phyloP scores from a whole-genome alignment of 2,888 invertebrate species.

The Aquatica leii region DNA sequence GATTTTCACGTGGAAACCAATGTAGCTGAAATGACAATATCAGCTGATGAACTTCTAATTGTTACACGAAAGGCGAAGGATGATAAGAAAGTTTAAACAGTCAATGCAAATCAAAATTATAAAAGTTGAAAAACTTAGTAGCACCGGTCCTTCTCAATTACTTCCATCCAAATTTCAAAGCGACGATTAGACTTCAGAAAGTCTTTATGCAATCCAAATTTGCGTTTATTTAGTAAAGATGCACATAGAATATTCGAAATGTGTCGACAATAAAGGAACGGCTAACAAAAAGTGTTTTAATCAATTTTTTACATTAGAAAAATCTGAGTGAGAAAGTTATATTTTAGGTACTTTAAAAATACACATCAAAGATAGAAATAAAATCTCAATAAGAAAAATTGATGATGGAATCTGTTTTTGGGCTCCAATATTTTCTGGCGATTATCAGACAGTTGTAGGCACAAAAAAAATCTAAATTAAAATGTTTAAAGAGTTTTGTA shows the following conservation, averaged over 20 bases:
- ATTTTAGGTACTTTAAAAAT: slow-evolving; percentile 80
- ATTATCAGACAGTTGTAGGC: slow-evolving; percentile 86
- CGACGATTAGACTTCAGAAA: slow-evolving; percentile 36
- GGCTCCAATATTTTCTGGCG: slow-evolving; percentile 71
- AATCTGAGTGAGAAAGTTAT: slow-evolving; percentile 90
- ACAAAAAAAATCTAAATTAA: slow-evolving; percentile 96
- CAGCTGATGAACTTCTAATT: slow-evolving; percentile 82
- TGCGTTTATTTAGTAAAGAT: slow-evolving; percentile 50
- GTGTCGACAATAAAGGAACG: slow-evolving; percentile 67
- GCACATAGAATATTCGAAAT: slow-evolving; percentile 57
- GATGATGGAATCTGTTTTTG: slow-evolving; percentile 79
- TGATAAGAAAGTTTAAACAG: slow-evolving; percentile 95
- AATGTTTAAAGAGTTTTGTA: slow-evolving; percentile 96
- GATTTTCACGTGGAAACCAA: slow-evolving; percentile 89
- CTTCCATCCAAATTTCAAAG: slow-evolving; percentile 58
- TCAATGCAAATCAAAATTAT: slow-evolving; percentile 83
- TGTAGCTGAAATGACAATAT: slow-evolving; percentile 87
- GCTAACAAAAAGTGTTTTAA: slow-evolving; percentile 77
- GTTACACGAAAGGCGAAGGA: slow-evolving; percentile 91
- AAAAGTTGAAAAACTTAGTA: slow-evolving; percentile 79
- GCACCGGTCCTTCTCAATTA: slow-evolving; percentile 48
- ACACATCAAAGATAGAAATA: slow-evolving; percentile 73
- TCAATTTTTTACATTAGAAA: slow-evolving; percentile 88
- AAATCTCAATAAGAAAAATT: slow-evolving; percentile 74
- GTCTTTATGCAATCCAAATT: slow-evolving; percentile 48